These are phyloP conservation scores for Delichon dasypus DNA, from an alignment of 2,797 vertebrate genomes.

Conservation along the genomic window DNA sequence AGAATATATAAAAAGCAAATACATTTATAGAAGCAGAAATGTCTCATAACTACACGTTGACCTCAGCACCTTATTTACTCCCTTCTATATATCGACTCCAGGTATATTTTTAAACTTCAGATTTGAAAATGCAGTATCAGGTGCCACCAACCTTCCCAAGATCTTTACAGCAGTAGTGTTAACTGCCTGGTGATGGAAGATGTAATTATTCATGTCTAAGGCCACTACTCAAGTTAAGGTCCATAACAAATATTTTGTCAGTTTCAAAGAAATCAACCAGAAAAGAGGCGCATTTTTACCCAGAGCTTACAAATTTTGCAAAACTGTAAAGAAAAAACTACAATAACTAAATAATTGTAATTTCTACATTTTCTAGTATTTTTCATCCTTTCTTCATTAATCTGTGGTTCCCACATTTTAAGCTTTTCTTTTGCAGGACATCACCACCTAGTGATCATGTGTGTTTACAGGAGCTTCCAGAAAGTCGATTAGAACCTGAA, in stretches of 20 bases:
- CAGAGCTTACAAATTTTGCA: background rate
- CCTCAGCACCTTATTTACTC: background rate
- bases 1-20: background rate
- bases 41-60: background rate
- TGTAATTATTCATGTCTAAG: background rate
- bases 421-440: background rate
- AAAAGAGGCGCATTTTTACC: fast-evolving
- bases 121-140: background rate
- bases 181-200: background rate
- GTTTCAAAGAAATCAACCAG: background rate
- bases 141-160: background rate
- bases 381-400: background rate
- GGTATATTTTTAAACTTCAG: background rate
- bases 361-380: background rate
- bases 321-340: background rate
- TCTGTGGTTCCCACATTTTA: background rate
- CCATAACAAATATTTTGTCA: fast-evolving
- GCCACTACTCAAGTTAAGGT: background rate
- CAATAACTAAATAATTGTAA: background rate
- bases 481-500: background rate
- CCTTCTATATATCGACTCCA: background rate
- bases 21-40: background rate
- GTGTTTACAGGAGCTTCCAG: background rate
- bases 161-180: background rate
- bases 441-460: slow-evolving; percentile 34